These are phyloP conservation scores for Taxidea taxus DNA, from an alignment of 2,113 vertebrate species.

Conservation along the genomic window DNA sequence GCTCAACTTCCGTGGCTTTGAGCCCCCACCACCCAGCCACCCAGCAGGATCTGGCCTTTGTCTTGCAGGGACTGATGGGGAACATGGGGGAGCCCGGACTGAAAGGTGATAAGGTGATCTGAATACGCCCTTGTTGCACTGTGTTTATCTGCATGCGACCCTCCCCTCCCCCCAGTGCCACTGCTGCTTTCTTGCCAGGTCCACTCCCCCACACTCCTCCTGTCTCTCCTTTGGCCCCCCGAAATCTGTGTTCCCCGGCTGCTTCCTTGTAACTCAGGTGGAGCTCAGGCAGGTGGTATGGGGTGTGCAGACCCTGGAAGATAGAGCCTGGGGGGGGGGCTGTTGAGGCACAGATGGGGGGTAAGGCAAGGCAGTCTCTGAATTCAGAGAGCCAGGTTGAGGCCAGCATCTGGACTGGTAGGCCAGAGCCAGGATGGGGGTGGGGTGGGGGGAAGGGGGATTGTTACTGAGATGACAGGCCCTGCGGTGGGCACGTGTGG, in stretches of 20 bases:
- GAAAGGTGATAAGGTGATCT: conserved; percentile 99
- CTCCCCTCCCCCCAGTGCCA: not conserved
- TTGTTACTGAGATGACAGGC: not conserved
- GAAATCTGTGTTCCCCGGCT: not conserved
- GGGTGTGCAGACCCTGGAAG: not conserved
- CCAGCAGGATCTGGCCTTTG: not conserved
- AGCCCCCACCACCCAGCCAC: not conserved
- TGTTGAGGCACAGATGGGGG: rapidly evolving
- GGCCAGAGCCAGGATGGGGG: not conserved
- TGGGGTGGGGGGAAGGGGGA: rapidly evolving
- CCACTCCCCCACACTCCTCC: not conserved
- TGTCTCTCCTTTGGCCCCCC: not conserved
- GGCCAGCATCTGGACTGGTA: not conserved
- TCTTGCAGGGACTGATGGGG: conserved; percentile 94
- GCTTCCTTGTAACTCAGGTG: not conserved
- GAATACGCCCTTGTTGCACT: conserved; percentile 99
- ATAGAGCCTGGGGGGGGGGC: not conserved
- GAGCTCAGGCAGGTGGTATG: not conserved
- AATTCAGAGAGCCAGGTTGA: not conserved
- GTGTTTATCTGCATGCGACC: conserved; percentile 87
- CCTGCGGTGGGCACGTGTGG: not conserved
- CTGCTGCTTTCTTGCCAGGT: not conserved
- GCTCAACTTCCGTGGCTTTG: not conserved
- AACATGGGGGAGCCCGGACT: conserved; percentile 98
- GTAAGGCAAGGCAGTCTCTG: not conserved